These are phyloP conservation scores for Aphis gossypii DNA, from an alignment of 1,140 invertebrate genomes.

Conservation along the genomic window DNA sequence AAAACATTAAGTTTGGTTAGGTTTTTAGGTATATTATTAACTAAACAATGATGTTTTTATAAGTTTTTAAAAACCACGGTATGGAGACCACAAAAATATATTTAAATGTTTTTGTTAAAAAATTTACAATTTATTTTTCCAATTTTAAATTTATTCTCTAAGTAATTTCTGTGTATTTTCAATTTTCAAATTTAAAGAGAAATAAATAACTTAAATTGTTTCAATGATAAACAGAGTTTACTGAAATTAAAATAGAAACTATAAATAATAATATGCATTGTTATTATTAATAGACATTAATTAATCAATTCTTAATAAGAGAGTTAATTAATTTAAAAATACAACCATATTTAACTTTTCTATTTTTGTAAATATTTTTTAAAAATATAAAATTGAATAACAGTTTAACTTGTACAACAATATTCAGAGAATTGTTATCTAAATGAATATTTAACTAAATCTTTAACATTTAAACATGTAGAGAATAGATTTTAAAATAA, in stretches of 20 bases:
- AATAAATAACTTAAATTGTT: neutral
- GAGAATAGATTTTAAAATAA: neutral
- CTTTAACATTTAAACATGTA: neutral
- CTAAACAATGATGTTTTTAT: neutral
- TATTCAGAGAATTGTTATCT: neutral
- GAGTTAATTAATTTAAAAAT: no score
- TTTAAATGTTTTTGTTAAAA: neutral
- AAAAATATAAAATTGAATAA: neutral
- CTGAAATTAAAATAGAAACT: neutral
- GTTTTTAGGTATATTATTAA: neutral
- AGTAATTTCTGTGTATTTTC: neutral
- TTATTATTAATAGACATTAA: no score
- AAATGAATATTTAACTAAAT: neutral
- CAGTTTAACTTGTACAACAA: neutral
- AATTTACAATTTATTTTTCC: neutral
- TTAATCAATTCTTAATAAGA: no score
- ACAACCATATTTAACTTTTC: neutral
- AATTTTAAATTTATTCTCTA: neutral
- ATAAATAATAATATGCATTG: no score
- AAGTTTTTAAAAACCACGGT: neutral
- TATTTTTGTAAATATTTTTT: neutral
- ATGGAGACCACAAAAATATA: neutral
- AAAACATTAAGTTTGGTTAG: neutral
- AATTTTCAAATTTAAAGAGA: neutral
- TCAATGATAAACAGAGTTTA: neutral